These are phyloP conservation scores for Lanius collurio DNA, from an alignment of 2,113 vertebrate species.

Conservation along the genomic window DNA sequence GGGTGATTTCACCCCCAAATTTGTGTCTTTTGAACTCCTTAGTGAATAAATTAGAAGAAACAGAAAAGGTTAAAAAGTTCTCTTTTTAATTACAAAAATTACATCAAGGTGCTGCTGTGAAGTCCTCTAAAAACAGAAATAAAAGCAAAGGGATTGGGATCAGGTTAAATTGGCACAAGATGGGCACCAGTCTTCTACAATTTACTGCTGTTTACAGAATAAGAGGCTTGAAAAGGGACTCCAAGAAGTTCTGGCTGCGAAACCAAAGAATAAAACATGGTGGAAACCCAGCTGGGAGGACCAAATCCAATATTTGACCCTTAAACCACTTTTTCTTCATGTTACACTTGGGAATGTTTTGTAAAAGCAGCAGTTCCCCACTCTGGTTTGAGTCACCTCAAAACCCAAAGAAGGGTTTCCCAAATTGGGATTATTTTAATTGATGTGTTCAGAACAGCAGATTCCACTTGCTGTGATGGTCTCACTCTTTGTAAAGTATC, in stretches of 20 bases:
- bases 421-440: background rate
- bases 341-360: background rate
- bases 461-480: background rate
- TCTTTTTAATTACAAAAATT: background rate
- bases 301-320: background rate
- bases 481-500: background rate
- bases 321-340: background rate
- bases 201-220: background rate
- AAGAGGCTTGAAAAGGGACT: background rate
- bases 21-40: background rate
- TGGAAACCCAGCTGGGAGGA: background rate
- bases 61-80: background rate
- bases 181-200: background rate
- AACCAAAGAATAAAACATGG: background rate
- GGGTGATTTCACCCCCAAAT: background rate
- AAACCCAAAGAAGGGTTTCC: background rate
- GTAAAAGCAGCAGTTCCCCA: background rate
- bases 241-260: background rate
- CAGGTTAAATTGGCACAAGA: background rate
- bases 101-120: background rate
- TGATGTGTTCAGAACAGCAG: background rate
- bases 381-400: background rate
- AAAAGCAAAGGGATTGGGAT: background rate
- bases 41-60: background rate
- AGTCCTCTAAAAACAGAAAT: background rate